Evolutionary conservation across 2,888 invertebrate species (phyloP).

Genomic region (Xylophagus ater): DNA sequence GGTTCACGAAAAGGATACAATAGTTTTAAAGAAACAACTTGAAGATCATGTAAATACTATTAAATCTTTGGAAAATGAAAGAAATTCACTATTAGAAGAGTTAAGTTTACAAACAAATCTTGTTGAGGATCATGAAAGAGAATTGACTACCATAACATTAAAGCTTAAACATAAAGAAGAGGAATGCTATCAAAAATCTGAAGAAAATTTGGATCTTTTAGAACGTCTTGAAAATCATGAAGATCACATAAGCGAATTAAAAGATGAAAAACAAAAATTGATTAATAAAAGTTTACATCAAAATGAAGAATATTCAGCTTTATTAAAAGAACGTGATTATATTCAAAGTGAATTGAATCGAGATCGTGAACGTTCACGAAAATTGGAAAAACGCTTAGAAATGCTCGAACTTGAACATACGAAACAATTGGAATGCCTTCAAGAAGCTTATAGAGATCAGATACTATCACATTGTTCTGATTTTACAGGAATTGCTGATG

Average conservation of each 20-base stretch:
- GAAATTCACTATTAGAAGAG: slow-evolving; percentile 25
- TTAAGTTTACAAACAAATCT: slow-evolving; percentile 31
- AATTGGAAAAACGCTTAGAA: slow-evolving; percentile 59
- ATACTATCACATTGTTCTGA: slow-evolving; percentile 29
- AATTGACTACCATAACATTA: slow-evolving; percentile 23
- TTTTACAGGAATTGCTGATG: slow-evolving; percentile 43
- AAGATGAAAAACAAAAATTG: slow-evolving; percentile 25
- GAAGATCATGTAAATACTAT: slow-evolving; percentile 26
- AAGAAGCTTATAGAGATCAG: slow-evolving; percentile 57
- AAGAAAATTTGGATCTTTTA: slow-evolving; percentile 23
- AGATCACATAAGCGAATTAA: slow-evolving; percentile 22
- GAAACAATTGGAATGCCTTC: slow-evolving; percentile 67
- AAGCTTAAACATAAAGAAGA: slow-evolving; percentile 28
- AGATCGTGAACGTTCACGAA: slow-evolving; percentile 56
- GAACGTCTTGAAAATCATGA: slow-evolving; percentile 25
- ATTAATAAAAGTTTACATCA: slow-evolving; percentile 31
- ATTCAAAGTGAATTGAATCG: slow-evolving; percentile 48
- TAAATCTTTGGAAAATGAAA: slow-evolving; percentile 24
- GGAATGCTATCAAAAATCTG: slow-evolving; percentile 26
- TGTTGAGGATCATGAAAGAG: slow-evolving; percentile 32
- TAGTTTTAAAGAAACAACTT: slow-evolving; percentile 25
- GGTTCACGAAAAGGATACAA: slow-evolving; percentile 30
- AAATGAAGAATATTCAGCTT: slow-evolving; percentile 34
- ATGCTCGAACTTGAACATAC: slow-evolving; percentile 72
- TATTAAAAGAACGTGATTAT: slow-evolving; percentile 34